Conservation (phyloP, 2,797 vertebrate genomes). For the Anomalospiza imberbis region DNA sequence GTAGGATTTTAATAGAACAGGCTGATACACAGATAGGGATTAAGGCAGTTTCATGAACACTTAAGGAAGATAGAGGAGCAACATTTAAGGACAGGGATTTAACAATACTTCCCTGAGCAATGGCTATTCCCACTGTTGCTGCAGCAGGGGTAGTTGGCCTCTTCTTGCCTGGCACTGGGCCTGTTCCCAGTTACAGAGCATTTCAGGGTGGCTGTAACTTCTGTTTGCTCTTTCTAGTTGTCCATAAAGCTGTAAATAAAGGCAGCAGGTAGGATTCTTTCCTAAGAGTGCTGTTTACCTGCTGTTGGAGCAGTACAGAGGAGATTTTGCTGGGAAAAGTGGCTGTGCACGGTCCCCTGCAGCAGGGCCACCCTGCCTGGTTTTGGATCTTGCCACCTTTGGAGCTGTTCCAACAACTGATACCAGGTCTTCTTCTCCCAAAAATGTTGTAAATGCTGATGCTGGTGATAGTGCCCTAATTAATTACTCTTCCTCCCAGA, state of each 20-base stretch:
- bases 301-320: neutral
- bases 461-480: neutral
- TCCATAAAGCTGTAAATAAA: neutral
- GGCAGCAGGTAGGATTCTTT: neutral
- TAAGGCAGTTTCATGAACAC: slow-evolving; percentile 1
- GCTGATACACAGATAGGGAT: neutral
- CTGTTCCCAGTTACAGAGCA: neutral
- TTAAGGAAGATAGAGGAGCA: neutral
- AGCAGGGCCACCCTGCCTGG: neutral
- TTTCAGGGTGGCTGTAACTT: neutral
- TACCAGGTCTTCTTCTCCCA: neutral
- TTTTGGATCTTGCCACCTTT: neutral
- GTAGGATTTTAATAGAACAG: slow-evolving; percentile 34
- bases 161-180: neutral
- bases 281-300: neutral
- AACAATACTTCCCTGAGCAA: neutral
- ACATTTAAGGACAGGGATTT: neutral
- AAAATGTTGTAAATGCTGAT: neutral
- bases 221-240: neutral
- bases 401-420: neutral
- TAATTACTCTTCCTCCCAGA: neutral
- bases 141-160: neutral
- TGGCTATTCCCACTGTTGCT: neutral
- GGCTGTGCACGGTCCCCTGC: neutral
- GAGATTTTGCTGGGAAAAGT: neutral